Evolutionary conservation across 2,113 vertebrate species (phyloP), one percentile per base, ranked within the genome.

Genomic region (Craseonycteris thonglongyai): DNA sequence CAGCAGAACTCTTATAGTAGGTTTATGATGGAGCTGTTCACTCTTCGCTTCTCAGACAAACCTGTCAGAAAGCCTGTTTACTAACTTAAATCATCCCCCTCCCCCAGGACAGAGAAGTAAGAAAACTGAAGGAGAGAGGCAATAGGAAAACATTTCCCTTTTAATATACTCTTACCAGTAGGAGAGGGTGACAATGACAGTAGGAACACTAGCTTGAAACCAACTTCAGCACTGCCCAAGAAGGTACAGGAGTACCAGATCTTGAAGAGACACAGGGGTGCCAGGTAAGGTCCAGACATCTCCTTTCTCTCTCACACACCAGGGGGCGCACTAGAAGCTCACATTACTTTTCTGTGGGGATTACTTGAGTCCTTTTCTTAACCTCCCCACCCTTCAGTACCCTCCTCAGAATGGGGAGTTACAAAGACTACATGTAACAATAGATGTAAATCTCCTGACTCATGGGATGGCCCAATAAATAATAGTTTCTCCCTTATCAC

Each of bases 251-350:
- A 49, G 40, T 45, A 61, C 15, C 28, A 13, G 30, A 15, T 42
- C 33, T 92, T 38, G 5, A 33, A 54, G 42, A 63, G 42, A 56
- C 16, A n/a, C 15, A 40, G 22, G 12, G 21, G 7, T 7, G 9
- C 10, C 19, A 9, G 28, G 16, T 35, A 22, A 6, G 7, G 38
- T n/a, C 18, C 1, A 30, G 28, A 45, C 22, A 26, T 5, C 5
- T 0, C 5, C 0, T 11, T 93, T 19, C 38, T 78, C 24, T 2
- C 40, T 38, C 11, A 8, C 3, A 6, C 96, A 69, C 96, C 80
- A 97, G 96, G 47, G 96, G 95, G 93, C 30, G 56, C 24, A 40
- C 85, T 66, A 49, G 40, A 90, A 49, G 12, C 49, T 95, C 35
- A 26, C 19, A 3, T 7, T 16, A 47, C 51, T 69, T 65, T 40